Evolutionary conservation across 2,113 vertebrate species (phyloP).

Genomic region (Plotosus lineatus): DNA sequence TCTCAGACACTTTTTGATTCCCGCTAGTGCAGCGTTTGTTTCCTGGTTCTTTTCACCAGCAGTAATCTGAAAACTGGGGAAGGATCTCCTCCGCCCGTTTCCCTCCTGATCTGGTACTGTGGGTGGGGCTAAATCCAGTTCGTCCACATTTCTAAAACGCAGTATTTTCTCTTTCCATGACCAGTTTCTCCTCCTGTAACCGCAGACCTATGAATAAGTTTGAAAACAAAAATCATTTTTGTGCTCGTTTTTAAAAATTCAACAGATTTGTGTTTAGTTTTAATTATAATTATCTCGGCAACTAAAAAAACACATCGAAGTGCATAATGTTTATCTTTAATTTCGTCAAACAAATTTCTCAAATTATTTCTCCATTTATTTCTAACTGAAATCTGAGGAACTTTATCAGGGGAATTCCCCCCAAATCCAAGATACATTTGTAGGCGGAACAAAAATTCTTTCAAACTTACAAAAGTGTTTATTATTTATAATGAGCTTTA

Average conservation of each 20-base stretch:
- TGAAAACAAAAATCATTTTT: constrained; percentile 12
- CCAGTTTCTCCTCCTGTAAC: not conserved
- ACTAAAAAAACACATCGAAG: not conserved
- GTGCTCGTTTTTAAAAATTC: not conserved
- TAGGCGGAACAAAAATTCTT: too few species aligned
- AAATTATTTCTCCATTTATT: not conserved
- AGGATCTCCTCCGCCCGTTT: not conserved
- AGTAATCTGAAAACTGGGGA: not conserved
- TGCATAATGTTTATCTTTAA: not conserved
- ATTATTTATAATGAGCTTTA: too few species aligned
- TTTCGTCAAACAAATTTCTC: not conserved
- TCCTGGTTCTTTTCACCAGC: not conserved
- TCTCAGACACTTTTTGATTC: not conserved
- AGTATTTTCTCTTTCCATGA: not conserved
- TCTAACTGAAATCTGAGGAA: not conserved
- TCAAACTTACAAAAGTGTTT: too few species aligned
- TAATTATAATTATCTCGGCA: too few species aligned
- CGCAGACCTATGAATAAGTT: not conserved
- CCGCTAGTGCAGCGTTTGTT: not conserved
- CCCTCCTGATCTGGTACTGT: not conserved
- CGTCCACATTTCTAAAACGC: constrained; percentile 24
- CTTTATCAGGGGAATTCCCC: too few species aligned
- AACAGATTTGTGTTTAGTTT: not conserved
- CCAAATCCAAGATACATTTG: too few species aligned
- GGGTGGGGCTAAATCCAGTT: constrained; percentile 40